Base-by-base conservation (phyloP, 2,797 vertebrate species). In the Peromyscus melanophrys region DNA sequence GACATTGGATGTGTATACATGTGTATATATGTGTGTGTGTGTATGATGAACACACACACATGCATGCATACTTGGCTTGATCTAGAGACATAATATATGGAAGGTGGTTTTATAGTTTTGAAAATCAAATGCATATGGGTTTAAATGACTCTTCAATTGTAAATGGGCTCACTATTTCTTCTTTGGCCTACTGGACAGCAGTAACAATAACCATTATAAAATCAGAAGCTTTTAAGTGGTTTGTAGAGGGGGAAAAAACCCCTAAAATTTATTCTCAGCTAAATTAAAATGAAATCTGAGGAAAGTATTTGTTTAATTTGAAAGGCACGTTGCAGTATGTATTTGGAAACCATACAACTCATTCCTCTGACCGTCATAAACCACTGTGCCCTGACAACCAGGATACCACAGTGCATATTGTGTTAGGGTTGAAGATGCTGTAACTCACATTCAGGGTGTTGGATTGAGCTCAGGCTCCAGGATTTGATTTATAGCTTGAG, bases 401-500 rank as follows among this genome's bases (percentile, higher is more conserved):
- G 97, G 61, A 27, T 88, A 49, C 77, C 52, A 19, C 84, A 95
- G 90, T 97, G 49, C 92, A 97, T 93, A 88, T 86, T 94, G 76
- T 69, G 40, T 49, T 65, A 87, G 97, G 94, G 92, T 95, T 94
- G 94, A 86, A 95, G 97, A 98, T 96, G 96, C 61, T 90, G n/a
- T 96, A 98, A 97, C 92, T 96, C 98, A 96, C 76, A 96, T 97
- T 97, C 73, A 92, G 89, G 55, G 63, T 97, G 96, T 96, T 97
- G 88, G 92, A 92, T 98, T 98, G 95, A 81, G 67, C 81, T 98
- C 86, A 81, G 85, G 97, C 73, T 98, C 78, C 84, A 87, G n/a
- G 92, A 96, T 91, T 63, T 98, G 98, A 99, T 99, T 99, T 98
- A 99, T 97, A 98, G 82, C 96, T 94, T 94, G 57, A 95, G 77